Evolutionary conservation across 1,140 invertebrate species (phyloP), one percentile per base, ranked within the genome.

Genomic region (Phymorhynchus buccinoides): DNA sequence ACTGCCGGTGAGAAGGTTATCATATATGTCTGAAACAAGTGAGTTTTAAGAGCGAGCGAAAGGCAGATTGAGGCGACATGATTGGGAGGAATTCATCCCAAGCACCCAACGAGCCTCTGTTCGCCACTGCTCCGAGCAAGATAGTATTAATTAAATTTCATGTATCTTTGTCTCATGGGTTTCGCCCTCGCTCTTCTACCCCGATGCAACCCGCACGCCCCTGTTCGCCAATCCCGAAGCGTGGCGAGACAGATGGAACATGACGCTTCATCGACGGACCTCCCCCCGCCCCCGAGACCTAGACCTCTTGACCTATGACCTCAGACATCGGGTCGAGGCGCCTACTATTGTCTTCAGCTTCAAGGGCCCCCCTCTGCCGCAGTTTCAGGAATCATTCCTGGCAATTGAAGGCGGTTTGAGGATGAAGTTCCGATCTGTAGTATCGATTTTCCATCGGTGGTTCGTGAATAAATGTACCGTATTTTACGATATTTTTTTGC

Each of bases 321-420:
- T 92, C 1, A 89, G n/a, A n/a, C n/a, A n/a, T n/a, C n/a, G 92
- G 0, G 86, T 93, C 2, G 99, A 99, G n/a, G n/a, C 95, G 98
- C 98, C 12, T 89, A 99, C 6, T 99, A n/a, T 99, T 95, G 99
- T 99, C 16, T 99, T 99, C 91, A 99, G 98, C 94, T 99, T 99
- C 92, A 97, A 97, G 84, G 81, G 83, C 90, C 99, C 99, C 1
- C 96, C 98, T 0, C 94, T 98, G 86, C 93, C 95, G 48, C 94
- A 95, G 41, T 97, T 97, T 94, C 90, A 95, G 12, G 94, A 95
- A 37, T n/a, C n/a, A 91, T 95, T 52, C 88, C 94, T 66, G 91
- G 94, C 27, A 95, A 97, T 94, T 99, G 81, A 94, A 96, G 78
- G 93, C 96, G 71, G 42, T 94, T n/a, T 94, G 4, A 94, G 90